phyloP scores from a whole-genome alignment of 2,888 invertebrate species.

The Agonum fuliginosum region DNA sequence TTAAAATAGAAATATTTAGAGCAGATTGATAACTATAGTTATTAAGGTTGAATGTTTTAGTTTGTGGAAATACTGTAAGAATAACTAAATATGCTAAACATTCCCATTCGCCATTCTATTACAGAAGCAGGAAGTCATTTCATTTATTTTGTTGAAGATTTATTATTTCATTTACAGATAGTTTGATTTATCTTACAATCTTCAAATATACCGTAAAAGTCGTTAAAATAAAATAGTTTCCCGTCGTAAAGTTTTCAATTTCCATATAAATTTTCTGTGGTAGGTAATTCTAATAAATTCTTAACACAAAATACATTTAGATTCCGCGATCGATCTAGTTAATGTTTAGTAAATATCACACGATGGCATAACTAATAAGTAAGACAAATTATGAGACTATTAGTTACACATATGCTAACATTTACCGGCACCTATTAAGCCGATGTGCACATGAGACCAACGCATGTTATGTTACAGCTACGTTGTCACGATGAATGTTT shows the following conservation, averaged over 20 bases:
- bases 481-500: neutral
- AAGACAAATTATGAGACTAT: slow-evolving; percentile 46
- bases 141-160: too few relatives aligned
- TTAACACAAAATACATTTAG: slow-evolving; percentile 14
- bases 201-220: neutral
- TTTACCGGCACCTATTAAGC: slow-evolving; percentile 26
- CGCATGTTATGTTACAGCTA: neutral
- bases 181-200: neutral
- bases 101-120: too few relatives aligned
- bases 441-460: slow-evolving; percentile 26
- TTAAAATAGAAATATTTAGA: too few relatives aligned
- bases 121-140: too few relatives aligned
- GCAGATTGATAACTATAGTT: too few relatives aligned
- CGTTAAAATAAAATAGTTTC: neutral
- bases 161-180: too few relatives aligned
- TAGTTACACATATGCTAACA: slow-evolving; percentile 25
- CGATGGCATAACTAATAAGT: slow-evolving; percentile 37
- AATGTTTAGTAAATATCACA: slow-evolving; percentile 20
- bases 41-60: too few relatives aligned
- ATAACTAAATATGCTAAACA: too few relatives aligned
- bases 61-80: neutral
- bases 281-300: slow-evolving; percentile 27
- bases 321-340: slow-evolving; percentile 18
- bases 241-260: neutral
- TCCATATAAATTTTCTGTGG: slow-evolving; percentile 3